Percentiles rank a stretch among this genome's conserved stretches.
Evolutionary conservation across 2,888 invertebrate species (phyloP).

Genomic region (Pediacus dermestoides): DNA sequence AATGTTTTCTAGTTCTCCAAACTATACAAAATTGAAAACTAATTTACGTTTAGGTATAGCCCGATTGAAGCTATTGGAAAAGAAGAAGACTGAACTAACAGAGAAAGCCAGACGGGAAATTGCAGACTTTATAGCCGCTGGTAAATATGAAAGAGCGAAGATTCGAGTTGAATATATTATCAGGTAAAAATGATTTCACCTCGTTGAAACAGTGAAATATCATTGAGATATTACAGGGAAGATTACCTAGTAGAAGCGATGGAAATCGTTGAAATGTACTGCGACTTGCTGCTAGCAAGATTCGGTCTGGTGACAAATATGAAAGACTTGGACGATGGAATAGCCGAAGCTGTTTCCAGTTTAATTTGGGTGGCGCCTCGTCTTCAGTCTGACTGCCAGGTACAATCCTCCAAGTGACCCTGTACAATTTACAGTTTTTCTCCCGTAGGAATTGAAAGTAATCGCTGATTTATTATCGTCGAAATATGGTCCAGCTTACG

Average conservation of each 20-base stretch:
- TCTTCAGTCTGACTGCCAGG: conserved; percentile 79
- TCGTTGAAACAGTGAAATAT: neutral
- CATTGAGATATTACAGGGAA: conserved; percentile 61
- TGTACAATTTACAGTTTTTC: neutral
- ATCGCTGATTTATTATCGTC: conserved; percentile 83
- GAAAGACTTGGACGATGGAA: conserved; percentile 93
- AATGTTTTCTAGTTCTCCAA: conserved; percentile 90
- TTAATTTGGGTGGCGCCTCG: conserved; percentile 97
- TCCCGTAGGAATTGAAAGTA: conserved; percentile 62
- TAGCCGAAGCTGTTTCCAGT: conserved; percentile 93
- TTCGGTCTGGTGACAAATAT: conserved; percentile 96
- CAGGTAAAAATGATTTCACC: conserved; percentile 50
- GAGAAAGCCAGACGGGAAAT: conserved; percentile 96
- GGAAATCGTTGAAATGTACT: conserved; percentile 99
- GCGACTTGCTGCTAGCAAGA: conserved; percentile 91
- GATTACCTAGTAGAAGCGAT: conserved; percentile 99
- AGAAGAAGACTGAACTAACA: conserved; percentile 96
- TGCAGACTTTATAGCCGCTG: conserved; percentile 87
- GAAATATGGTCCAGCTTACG: conserved; percentile 94
- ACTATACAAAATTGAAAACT: conserved; percentile 95
- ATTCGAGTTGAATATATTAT: conserved; percentile 99
- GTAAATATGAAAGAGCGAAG: conserved; percentile 85
- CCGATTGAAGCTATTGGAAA: conserved; percentile 89
- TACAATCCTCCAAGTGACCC: conserved; percentile 28
- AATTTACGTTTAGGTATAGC: conserved; percentile 90